phyloP scores from a whole-genome alignment of 2,888 invertebrate genomes.

The Petrophora chlorosata region DNA sequence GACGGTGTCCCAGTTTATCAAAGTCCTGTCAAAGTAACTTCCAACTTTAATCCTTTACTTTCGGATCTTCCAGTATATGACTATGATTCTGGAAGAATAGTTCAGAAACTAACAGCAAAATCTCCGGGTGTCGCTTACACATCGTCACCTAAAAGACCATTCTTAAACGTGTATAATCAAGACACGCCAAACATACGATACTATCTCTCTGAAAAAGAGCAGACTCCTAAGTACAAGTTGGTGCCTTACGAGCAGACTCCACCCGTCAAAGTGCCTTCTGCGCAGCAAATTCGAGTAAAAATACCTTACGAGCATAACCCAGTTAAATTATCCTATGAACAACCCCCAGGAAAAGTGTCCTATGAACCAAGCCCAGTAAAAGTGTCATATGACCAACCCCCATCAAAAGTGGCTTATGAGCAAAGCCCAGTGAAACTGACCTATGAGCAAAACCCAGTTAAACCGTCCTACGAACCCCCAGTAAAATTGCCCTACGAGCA shows the following conservation, averaged over 20 bases:
- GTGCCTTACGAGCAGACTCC: conserved; percentile 81
- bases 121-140: conserved; percentile 45
- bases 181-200: conserved; percentile 62
- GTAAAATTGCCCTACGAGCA: conserved; percentile 14
- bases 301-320: conserved; percentile 9
- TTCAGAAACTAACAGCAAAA: conserved; percentile 56
- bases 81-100: conserved; percentile 52
- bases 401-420: conserved; percentile 11
- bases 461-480: conserved; percentile 2
- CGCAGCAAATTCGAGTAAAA: conserved; percentile 9
- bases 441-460: conserved; percentile 9
- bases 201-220: conserved; percentile 67
- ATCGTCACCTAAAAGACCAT: conserved; percentile 58
- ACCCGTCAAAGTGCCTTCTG: conserved; percentile 49
- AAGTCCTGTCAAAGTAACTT: conserved; percentile 48
- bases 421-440: conserved; percentile 15
- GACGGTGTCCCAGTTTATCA: conserved; percentile 55
- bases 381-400: conserved; percentile 16
- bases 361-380: conserved; percentile 17
- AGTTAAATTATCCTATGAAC: conserved; percentile 8
- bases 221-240: conserved; percentile 68
- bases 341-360: conserved; percentile 10
- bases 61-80: conserved; percentile 50
- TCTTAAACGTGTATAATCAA: conserved; percentile 57
- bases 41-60: conserved; percentile 56